Evolutionary conservation across 2,797 vertebrate species (phyloP).

Genomic region (Nannoperca australis): DNA sequence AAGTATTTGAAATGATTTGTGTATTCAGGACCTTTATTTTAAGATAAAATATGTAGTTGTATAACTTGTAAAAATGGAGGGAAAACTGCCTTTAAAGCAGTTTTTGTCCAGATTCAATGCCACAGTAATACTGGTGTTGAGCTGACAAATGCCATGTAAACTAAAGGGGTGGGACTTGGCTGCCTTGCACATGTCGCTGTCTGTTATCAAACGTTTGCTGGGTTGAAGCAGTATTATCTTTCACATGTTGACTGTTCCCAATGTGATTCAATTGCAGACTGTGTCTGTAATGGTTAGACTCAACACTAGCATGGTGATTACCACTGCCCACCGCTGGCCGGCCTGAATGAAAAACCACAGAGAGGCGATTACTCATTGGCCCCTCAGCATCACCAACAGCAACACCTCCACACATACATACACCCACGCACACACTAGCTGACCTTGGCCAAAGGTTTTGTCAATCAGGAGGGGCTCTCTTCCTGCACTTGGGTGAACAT

Average conservation of each 20-base stretch:
- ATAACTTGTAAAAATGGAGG: not conserved
- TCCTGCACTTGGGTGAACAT: constrained; percentile 56
- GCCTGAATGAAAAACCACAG: constrained; percentile 43
- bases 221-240: constrained; percentile 39
- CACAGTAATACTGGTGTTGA: constrained; percentile 19
- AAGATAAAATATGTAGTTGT: not conserved
- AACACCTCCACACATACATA: not conserved
- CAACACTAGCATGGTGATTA: constrained; percentile 52
- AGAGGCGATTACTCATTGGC: constrained; percentile 58
- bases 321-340: constrained; percentile 17
- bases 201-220: constrained; percentile 38
- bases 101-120: not conserved
- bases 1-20: too few species aligned
- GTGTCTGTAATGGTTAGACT: constrained; percentile 49
- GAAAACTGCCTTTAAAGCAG: not conserved
- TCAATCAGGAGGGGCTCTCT: constrained; percentile 61
- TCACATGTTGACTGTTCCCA: constrained; percentile 51
- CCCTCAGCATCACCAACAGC: constrained; percentile 21
- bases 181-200: constrained; percentile 27
- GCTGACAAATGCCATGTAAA: constrained; percentile 25
- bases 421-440: constrained; percentile 1
- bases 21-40: too few species aligned
- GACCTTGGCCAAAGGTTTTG: constrained; percentile 72
- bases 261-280: constrained; percentile 47
- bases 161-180: constrained; percentile 17